phyloP scores from a whole-genome alignment of 2,797 vertebrate species.

The Paedocypris micromegethes region DNA sequence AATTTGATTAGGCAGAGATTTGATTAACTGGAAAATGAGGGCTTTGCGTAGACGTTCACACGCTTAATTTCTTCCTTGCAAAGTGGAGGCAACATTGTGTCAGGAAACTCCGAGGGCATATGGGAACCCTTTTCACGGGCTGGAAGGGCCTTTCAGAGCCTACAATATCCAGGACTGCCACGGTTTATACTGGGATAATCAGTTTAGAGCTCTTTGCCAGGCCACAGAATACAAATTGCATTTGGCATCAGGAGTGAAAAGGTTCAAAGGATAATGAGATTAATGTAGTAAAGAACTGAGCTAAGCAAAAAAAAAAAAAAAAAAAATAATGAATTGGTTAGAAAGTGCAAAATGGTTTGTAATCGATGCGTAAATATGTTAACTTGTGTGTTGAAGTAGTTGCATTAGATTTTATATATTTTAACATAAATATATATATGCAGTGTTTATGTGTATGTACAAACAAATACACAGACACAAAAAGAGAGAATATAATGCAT shows the following conservation, averaged over 20 bases:
- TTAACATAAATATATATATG: too few relatives aligned
- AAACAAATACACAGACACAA: too few relatives aligned
- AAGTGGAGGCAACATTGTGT: constrained; percentile 99
- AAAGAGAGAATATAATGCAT: too few relatives aligned
- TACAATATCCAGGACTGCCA: constrained; percentile 97
- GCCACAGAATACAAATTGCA: constrained; percentile 98
- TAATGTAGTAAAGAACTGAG: constrained; percentile 97
- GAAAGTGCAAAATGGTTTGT: constrained; percentile 49
- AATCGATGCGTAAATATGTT: constrained; percentile 70
- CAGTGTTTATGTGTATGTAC: too few relatives aligned
- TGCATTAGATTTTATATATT: too few relatives aligned
- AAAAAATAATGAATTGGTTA: constrained; percentile 5
- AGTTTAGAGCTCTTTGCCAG: constrained; percentile 96
- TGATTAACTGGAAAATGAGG: constrained; percentile 99
- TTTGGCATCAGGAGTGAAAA: constrained; percentile 98
- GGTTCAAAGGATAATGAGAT: constrained; percentile 99
- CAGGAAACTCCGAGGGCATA: constrained; percentile 98
- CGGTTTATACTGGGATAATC: constrained; percentile 99
- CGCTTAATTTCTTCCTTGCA: constrained; percentile 99
- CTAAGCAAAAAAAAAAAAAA: constrained; percentile 70
- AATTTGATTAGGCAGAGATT: constrained; percentile 99
- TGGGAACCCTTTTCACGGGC: constrained; percentile 93
- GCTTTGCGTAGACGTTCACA: constrained; percentile 99
- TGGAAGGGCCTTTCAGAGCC: constrained; percentile 93
- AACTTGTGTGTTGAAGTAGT: neutral